Percentiles rank a stretch among this genome's conserved stretches.
Evolutionary conservation across 2,797 vertebrate genomes (phyloP).

Genomic region (Apogon talboti): DNA sequence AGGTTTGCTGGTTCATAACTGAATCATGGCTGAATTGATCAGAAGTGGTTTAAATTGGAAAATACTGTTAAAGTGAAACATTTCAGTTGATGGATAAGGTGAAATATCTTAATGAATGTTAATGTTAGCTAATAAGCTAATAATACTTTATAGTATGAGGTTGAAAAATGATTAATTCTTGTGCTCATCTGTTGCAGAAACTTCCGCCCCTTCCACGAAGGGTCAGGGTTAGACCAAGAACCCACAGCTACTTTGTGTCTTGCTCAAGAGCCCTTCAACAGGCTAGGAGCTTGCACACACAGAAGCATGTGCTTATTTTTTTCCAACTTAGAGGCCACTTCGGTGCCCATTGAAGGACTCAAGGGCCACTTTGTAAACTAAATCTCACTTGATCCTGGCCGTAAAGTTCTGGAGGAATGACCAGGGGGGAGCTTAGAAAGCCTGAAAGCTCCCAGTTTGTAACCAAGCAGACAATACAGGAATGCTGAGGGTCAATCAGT

Average conservation of each 20-base stretch:
- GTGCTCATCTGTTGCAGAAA: neutral
- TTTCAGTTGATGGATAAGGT: no score
- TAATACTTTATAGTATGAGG: no score
- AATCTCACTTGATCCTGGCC: constrained; percentile 71
- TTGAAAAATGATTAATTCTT: no score
- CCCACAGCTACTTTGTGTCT: constrained; percentile 7
- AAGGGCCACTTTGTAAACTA: constrained; percentile 66
- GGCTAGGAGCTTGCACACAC: constrained; percentile 27
- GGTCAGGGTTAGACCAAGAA: constrained; percentile 26
- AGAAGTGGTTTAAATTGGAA: no score
- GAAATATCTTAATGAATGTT: no score
- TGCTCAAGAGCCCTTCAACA: constrained; percentile 33
- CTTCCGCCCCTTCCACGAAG: neutral
- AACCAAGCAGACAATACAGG: constrained; percentile 62
- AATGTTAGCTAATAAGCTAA: no score
- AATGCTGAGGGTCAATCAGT: constrained; percentile 64
- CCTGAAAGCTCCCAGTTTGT: constrained; percentile 56
- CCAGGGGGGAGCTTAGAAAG: constrained; percentile 24
- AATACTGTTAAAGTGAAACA: no score
- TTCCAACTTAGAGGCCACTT: constrained; percentile 33
- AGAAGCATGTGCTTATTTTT: constrained; percentile 30
- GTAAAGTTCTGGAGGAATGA: constrained; percentile 44
- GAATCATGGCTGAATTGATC: no score
- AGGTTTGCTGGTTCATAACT: no score
- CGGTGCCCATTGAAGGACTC: constrained; percentile 51